Evolutionary conservation across 2,797 vertebrate genomes (phyloP).

Genomic region (Pangasius sanitwongsei): DNA sequence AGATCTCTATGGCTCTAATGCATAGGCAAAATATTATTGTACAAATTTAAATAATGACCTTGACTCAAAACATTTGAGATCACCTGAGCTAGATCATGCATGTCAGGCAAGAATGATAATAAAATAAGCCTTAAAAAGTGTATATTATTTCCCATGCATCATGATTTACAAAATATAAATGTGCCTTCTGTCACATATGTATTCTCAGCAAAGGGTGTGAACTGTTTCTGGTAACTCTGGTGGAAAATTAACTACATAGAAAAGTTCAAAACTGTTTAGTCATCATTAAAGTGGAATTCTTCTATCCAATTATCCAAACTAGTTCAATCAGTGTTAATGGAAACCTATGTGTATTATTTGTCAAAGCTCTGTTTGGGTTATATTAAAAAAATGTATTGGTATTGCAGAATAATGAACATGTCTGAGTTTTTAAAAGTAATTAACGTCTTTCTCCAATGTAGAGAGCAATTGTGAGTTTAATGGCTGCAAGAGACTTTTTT

Average conservation of each 20-base stretch:
- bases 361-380: not conserved
- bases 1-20: not conserved
- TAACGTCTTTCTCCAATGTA: not conserved
- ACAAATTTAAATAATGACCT: not conserved
- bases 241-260: not conserved
- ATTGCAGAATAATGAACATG: not conserved
- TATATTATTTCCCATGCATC: not conserved
- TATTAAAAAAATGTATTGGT: not conserved
- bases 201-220: not conserved
- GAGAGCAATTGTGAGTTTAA: not conserved
- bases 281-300: not conserved
- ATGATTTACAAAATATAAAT: not conserved
- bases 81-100: not conserved
- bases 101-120: not conserved
- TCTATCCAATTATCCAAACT: not conserved
- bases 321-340: not conserved
- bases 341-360: not conserved
- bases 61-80: not conserved
- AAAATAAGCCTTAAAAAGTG: not conserved
- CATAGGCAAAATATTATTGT: not conserved
- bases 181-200: not conserved
- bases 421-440: not conserved
- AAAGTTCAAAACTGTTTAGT: not conserved
- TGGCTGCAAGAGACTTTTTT: not conserved
- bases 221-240: not conserved